These are phyloP conservation scores for Ceuthmochares aereus DNA, from an alignment of 2,113 vertebrate species.

Conservation along the genomic window DNA sequence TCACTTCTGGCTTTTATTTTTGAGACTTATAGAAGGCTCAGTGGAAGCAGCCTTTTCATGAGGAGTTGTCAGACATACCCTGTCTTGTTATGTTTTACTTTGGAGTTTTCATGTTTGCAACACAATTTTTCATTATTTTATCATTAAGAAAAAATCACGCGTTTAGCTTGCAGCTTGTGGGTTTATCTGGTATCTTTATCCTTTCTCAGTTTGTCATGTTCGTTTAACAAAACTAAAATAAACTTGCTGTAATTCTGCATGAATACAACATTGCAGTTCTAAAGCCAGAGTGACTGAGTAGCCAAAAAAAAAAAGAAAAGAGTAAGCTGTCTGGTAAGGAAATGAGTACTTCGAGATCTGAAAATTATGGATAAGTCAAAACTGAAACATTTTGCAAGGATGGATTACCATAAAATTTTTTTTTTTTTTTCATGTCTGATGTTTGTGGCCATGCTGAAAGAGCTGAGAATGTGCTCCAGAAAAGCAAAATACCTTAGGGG, in stretches of 20 bases:
- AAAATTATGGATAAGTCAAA: not conserved
- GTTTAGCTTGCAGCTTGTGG: not conserved
- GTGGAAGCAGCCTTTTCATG: not conserved
- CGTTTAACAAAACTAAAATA: constrained; percentile 3
- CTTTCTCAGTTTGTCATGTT: not conserved
- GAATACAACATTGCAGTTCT: not conserved
- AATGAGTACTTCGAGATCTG: not conserved
- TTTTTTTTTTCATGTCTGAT: not conserved
- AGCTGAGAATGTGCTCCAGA: not conserved
- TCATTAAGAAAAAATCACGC: not conserved
- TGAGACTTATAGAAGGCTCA: not conserved
- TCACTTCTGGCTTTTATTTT: not conserved
- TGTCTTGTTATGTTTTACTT: not conserved
- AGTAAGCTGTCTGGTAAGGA: not conserved
- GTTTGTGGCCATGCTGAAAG: not conserved
- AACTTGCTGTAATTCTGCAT: not conserved
- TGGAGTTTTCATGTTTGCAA: not conserved
- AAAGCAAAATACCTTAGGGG: not conserved
- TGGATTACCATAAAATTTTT: not conserved
- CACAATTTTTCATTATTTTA: not conserved
- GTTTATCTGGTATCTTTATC: not conserved
- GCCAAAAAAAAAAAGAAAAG: not conserved
- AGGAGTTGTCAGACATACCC: not conserved
- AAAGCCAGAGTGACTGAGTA: not conserved
- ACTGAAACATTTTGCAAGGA: not conserved